Base-by-base conservation (phyloP, 2,797 vertebrate genomes). In the Poeciliopsis turneri region DNA sequence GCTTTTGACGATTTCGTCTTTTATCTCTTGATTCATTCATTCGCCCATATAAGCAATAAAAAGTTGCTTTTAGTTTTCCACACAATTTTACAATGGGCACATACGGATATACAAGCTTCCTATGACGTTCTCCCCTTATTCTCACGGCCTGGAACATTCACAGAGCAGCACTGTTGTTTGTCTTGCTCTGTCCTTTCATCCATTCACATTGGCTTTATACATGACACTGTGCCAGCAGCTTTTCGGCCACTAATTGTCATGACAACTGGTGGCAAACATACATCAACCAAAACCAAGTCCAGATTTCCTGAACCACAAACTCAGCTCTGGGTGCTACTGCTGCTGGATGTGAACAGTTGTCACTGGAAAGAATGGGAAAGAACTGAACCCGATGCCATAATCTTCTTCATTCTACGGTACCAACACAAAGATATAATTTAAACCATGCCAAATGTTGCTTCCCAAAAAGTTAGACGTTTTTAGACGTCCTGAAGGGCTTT, bases 251-350 rank as follows among this genome's bases (percentile, higher is more conserved):
- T 77, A 78, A 69, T 93, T 66, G 25, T 90, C 90, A 93, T 95
- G 93, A 92, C 94, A 91, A 95, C 94, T 86, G 84, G 86, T 77
- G 77, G 84, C 88, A 95, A 95, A 95, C 94, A 94, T 94, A 89
- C 92, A 92, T 93, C 85, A 83, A 89, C 87, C 84, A 86, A 92
- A 93, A 93, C 83, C 75, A 80, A 55, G 88, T 91, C 91, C 93
- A 93, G 91, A 94, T 93, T 86, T 83, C 55, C 75, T 75, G 71
- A 81, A 94, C 93, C 93, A 84, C 92, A 92, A 20, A 2, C 84
- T 88, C 59, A 18, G 76, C 85, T 88, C 79, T 47, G 86, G 81
- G 87, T 46, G 41, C 83, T 87, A 45, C 76, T 84, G 83, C 74
- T 84, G 80, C 78, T 89, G 51, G n/a, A 81, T 80, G 72, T 71